Percentiles rank a stretch among this genome's conserved stretches.
These are phyloP conservation scores for Mungos mungo DNA, from an alignment of 2,113 vertebrate genomes.

Conservation along the genomic window DNA sequence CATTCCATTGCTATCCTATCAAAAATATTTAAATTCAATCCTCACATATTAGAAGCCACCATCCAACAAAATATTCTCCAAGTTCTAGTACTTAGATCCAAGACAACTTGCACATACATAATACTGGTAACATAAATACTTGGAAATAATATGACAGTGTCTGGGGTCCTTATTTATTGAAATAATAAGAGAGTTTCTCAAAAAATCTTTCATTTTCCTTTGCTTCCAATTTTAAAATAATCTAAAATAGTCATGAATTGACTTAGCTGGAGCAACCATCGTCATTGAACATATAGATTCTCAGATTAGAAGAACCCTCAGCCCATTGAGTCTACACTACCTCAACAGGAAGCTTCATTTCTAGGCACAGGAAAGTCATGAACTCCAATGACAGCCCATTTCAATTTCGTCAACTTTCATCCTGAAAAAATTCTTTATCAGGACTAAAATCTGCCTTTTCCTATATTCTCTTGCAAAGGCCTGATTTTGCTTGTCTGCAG, in stretches of 20 bases:
- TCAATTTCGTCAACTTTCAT: background rate
- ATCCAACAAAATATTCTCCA: background rate
- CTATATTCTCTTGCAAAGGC: background rate
- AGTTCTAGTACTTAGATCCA: background rate
- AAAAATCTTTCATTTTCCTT: background rate
- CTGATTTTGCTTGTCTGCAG: background rate
- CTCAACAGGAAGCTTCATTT: background rate
- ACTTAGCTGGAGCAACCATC: background rate
- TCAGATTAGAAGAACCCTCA: background rate
- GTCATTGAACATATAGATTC: background rate
- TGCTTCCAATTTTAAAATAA: background rate
- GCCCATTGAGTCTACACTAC: background rate
- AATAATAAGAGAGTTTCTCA: background rate
- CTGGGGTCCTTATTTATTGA: background rate
- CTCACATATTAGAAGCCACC: background rate
- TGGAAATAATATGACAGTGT: background rate
- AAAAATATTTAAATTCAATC: constrained; percentile 31
- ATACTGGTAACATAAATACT: background rate
- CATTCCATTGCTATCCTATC: background rate
- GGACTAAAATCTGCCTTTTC: background rate
- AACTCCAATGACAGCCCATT: too few species aligned
- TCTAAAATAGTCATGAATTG: background rate
- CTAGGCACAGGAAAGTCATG: background rate
- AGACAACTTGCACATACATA: background rate
- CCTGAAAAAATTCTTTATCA: background rate